These are phyloP conservation scores for Drosophila kuntzei DNA, from an alignment of 2,888 invertebrate genomes.

Conservation along the genomic window DNA sequence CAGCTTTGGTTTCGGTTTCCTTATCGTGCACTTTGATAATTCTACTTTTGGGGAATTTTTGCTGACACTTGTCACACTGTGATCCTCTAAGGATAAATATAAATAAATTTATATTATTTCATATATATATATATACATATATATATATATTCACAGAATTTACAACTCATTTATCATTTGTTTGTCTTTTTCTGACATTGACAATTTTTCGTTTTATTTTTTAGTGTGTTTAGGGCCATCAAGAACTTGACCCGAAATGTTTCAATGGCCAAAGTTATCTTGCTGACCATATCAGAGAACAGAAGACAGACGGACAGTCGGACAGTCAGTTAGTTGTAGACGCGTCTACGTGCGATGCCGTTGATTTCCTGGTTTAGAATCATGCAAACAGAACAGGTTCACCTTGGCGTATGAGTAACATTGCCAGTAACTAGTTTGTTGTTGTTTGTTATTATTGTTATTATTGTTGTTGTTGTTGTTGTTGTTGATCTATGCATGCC, in stretches of 20 bases:
- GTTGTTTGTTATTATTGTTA: conserved; percentile 28
- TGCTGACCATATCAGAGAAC: conserved; percentile 36
- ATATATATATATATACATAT: no score
- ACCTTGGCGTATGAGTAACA: conserved; percentile 80
- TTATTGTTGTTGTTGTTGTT: conserved; percentile 15
- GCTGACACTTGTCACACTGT: not conserved
- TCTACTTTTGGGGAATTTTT: not conserved
- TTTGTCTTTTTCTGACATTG: conserved; percentile 59
- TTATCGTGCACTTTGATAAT: conserved; percentile 60
- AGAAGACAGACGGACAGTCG: conserved; percentile 1
- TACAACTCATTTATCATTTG: conserved; percentile 60
- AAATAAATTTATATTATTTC: not conserved
- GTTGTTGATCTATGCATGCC: conserved; percentile 69
- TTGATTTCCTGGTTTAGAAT: conserved; percentile 78
- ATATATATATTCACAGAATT: conserved; percentile 6
- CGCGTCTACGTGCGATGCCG: conserved; percentile 65
- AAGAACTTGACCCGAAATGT: conserved; percentile 75
- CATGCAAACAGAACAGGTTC: conserved; percentile 79
- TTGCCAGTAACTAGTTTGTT: conserved; percentile 45
- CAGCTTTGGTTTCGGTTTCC: conserved; percentile 46
- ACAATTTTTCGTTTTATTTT: no score
- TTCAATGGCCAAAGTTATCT: conserved; percentile 23
- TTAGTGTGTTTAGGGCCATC: conserved; percentile 55
- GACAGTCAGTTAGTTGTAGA: conserved; percentile 27
- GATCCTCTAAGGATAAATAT: not conserved